phyloP scores from a whole-genome alignment of 2,113 vertebrate genomes.

The Cyanoliseus patagonus region DNA sequence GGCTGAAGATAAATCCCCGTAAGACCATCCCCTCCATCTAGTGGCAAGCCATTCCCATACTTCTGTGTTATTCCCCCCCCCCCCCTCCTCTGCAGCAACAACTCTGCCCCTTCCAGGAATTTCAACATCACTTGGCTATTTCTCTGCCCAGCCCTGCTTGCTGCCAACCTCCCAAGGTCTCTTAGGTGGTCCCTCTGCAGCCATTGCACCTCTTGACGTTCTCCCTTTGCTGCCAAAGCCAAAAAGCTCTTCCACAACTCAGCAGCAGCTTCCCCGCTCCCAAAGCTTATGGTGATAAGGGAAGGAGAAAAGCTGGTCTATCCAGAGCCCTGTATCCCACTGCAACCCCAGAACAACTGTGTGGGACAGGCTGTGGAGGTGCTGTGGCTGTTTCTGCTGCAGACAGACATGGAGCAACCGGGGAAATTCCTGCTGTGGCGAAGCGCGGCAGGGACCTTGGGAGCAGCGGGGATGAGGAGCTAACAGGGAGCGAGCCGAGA shows the following conservation, averaged over 20 bases:
- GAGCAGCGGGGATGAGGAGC: not conserved
- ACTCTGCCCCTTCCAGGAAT: not conserved
- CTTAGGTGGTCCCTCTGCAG: not conserved
- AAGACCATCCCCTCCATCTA: not conserved
- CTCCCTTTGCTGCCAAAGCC: not conserved
- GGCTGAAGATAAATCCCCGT: not conserved
- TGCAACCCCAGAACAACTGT: fast-evolving
- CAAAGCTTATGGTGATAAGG: not conserved
- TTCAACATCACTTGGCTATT: not conserved
- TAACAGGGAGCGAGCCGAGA: not conserved
- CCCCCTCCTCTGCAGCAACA: not conserved
- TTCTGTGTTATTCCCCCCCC: not conserved
- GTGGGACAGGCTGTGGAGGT: not conserved
- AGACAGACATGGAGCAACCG: fast-evolving
- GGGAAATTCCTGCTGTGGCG: not conserved
- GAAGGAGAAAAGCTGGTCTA: not conserved
- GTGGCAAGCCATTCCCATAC: not conserved
- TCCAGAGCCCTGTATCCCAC: not conserved
- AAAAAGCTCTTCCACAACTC: not conserved
- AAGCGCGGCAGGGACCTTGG: not conserved
- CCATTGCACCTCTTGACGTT: not conserved
- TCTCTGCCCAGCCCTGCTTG: not conserved
- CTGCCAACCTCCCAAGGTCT: not conserved
- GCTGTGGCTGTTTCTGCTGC: not conserved
- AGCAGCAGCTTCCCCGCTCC: not conserved